Percentiles rank a stretch among this genome's conserved stretches.
These are phyloP conservation scores for Agrochola macilenta DNA, from an alignment of 2,888 invertebrate genomes.

Conservation along the genomic window DNA sequence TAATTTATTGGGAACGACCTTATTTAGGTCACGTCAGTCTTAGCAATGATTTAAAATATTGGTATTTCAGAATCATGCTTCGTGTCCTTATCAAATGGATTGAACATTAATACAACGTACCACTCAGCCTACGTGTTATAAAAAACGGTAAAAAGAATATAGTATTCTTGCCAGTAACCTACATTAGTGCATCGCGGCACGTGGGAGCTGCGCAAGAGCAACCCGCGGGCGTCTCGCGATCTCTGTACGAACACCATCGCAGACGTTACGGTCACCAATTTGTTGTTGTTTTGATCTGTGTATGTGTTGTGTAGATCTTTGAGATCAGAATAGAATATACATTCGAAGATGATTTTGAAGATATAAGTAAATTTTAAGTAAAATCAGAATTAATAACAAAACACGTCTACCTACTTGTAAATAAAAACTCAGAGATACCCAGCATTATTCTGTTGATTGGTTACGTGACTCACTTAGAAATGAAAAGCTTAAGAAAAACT, in stretches of 20 bases:
- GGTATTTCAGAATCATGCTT: not conserved
- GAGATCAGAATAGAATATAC: not conserved
- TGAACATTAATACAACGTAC: not conserved
- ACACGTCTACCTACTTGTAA: not conserved
- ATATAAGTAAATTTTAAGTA: not conserved
- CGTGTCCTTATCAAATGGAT: not conserved
- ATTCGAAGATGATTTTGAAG: not conserved
- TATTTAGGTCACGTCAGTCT: not conserved
- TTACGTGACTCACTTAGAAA: not conserved
- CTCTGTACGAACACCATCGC: constrained; percentile 63
- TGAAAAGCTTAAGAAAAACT: not conserved
- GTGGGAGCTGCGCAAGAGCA: constrained; percentile 74
- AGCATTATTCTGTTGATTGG: not conserved
- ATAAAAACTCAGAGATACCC: not conserved
- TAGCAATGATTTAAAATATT: not conserved
- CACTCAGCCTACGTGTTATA: not conserved
- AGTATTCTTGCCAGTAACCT: constrained; percentile 22
- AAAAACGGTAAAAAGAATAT: not conserved
- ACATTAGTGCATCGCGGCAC: constrained; percentile 66
- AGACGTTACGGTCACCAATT: constrained; percentile 55
- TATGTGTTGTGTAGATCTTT: constrained; percentile 1
- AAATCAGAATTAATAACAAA: not conserved
- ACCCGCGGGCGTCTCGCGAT: constrained; percentile 68
- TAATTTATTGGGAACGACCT: not conserved
- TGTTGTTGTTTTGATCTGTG: constrained; percentile 42